Evolutionary conservation across 2,113 vertebrate species (phyloP).

Genomic region (Gallinago undulata): DNA sequence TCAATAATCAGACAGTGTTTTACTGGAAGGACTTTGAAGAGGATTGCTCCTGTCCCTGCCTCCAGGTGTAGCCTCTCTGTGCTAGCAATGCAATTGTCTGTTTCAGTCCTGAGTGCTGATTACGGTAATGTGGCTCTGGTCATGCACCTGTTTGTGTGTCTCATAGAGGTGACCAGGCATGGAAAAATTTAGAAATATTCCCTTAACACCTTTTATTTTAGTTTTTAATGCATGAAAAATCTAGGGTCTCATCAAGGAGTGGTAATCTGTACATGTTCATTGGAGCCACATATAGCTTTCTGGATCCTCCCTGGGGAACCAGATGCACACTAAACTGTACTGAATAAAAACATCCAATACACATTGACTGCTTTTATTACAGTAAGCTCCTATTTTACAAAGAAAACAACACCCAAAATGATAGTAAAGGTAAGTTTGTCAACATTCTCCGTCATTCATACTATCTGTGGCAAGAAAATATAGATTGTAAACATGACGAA

Average conservation of each 20-base stretch:
- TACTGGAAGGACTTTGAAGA: not conserved
- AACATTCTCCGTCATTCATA: not conserved
- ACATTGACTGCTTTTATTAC: not conserved
- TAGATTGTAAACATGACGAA: not conserved
- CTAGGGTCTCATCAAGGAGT: not conserved
- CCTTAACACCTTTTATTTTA: not conserved
- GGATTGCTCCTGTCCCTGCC: not conserved
- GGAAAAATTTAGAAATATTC: not conserved
- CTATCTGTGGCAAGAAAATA: not conserved
- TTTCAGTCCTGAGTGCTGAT: not conserved
- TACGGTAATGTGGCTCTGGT: not conserved
- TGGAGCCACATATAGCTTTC: no score
- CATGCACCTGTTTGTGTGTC: not conserved
- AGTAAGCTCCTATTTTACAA: not conserved
- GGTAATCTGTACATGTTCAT: not conserved
- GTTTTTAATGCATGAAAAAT: not conserved
- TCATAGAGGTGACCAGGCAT: not conserved
- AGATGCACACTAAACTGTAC: not conserved
- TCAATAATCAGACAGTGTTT: not conserved
- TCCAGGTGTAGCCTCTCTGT: not conserved
- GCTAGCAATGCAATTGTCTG: not conserved
- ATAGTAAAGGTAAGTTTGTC: not conserved
- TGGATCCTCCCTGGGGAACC: not conserved
- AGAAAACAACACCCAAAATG: not conserved
- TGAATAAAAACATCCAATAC: not conserved